These are phyloP conservation scores for Chrysodeixis includens DNA, from an alignment of 2,888 invertebrate genomes.

Conservation along the genomic window DNA sequence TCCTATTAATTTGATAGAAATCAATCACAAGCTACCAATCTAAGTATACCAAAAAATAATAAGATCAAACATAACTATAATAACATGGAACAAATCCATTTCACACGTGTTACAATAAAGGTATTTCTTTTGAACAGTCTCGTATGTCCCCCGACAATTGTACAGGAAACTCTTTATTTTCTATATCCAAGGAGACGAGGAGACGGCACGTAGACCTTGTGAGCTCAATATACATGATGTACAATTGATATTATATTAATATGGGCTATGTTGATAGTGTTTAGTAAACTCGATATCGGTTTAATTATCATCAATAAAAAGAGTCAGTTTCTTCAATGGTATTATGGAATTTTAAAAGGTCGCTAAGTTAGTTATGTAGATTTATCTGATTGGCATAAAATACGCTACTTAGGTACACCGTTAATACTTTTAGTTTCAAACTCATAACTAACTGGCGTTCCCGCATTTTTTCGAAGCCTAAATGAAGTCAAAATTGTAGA, in stretches of 20 bases:
- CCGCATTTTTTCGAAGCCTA: too few relatives aligned
- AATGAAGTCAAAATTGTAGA: too few relatives aligned
- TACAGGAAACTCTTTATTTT: slow-evolving; percentile 86
- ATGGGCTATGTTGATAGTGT: slow-evolving; percentile 41
- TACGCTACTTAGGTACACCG: too few relatives aligned
- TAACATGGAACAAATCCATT: slow-evolving; percentile 68
- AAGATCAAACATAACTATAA: slow-evolving; percentile 48
- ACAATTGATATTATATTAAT: slow-evolving; percentile 51
- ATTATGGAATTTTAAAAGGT: too few relatives aligned
- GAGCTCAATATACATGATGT: slow-evolving; percentile 34
- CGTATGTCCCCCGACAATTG: slow-evolving; percentile 76
- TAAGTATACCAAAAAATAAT: slow-evolving; percentile 29
- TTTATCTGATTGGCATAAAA: too few relatives aligned
- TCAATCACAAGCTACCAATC: slow-evolving; percentile 21
- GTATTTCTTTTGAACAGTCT: slow-evolving; percentile 75
- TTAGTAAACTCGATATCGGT: too few relatives aligned
- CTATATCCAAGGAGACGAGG: slow-evolving; percentile 72
- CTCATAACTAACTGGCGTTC: too few relatives aligned
- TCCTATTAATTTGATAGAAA: background rate
- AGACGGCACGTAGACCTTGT: slow-evolving; percentile 75
- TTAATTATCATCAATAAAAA: too few relatives aligned
- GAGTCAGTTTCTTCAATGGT: too few relatives aligned
- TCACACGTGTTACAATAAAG: slow-evolving; percentile 79
- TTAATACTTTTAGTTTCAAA: too few relatives aligned
- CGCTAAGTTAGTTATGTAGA: too few relatives aligned